Evolutionary conservation across 2,113 vertebrate genomes (phyloP).

Genomic region (Ciconia maguari): DNA sequence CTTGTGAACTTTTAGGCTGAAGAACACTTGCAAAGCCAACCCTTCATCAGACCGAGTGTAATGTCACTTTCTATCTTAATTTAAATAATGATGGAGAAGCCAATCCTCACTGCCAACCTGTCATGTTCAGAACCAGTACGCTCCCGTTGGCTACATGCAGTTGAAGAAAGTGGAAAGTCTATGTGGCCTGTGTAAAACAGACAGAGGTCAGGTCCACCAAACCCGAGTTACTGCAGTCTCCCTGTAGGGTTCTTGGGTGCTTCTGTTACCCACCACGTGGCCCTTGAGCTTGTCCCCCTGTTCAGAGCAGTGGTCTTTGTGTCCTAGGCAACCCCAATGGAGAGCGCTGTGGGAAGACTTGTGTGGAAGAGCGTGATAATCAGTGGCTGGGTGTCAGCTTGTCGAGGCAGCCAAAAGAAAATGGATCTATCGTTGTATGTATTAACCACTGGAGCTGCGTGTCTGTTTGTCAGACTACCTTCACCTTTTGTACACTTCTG

Average conservation of each 20-base stretch:
- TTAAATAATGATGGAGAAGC: background rate
- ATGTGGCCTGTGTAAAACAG: background rate
- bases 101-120: background rate
- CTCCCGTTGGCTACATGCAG: background rate
- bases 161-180: background rate
- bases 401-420: constrained; percentile 82
- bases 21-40: background rate
- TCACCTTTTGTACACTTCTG: background rate
- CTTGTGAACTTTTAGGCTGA: background rate
- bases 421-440: constrained; percentile 87
- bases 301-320: constrained; percentile 10
- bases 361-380: constrained; percentile 85
- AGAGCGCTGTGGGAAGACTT: constrained; percentile 85
- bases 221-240: background rate
- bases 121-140: background rate
- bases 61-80: background rate
- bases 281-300: background rate
- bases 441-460: background rate
- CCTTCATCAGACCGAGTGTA: background rate
- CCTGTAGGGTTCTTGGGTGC: background rate
- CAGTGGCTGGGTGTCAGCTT: constrained; percentile 97
- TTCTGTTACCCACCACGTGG: background rate
- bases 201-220: background rate
- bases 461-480: background rate
- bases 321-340: constrained; percentile 72